Evolutionary conservation across 2,888 invertebrate genomes (phyloP), one percentile per base, ranked within the genome.

Genomic region (Mycogona germanica): DNA sequence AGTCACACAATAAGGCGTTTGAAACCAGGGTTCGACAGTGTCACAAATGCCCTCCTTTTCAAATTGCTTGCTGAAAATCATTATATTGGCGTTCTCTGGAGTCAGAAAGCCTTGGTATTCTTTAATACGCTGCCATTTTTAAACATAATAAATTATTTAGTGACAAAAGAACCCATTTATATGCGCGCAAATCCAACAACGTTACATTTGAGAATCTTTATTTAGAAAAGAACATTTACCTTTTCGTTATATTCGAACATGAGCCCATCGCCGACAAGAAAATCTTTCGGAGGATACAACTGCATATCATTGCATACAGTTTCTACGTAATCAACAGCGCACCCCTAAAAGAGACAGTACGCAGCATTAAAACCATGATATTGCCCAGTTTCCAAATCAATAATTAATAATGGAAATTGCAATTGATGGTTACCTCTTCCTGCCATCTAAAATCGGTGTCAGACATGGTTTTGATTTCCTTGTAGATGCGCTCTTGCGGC

Each of bases 21-120:
- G 79, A 69, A 87, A 91, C 89, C 89, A 92, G 55, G 79, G 77
- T 68, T 91, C 89, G 32, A 61, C 72, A 61, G 78, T 72, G 62
- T 84, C 77, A 63, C 81, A 84, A 0, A 68, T 64, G 19, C 72
- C 64, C 28, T 69, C 67, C 45, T 68, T 66, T 46, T 68, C 67
- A 63, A 79, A 77, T 44, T 76, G 75, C 63, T 80, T 79, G 6
- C 81, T 78, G n/a, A 77, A 68, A 25, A 87, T 68, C 69, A 84
- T 78, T 12, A 87, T 76, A 65, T 84, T 84, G 29, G 80, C 80
- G 19, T 74, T 76, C 48, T 81, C 77, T 0, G 83, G 79, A 0
- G 70, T 71, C 67, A 88, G 72, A 55, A 73, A 69, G 6, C 79
- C 73, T 60, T 83, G 60, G 40, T 82, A 74, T 37, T 75, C 74